Conservation (phyloP, 1,140 invertebrate genomes). For the Zaprionus nigranus region DNA sequence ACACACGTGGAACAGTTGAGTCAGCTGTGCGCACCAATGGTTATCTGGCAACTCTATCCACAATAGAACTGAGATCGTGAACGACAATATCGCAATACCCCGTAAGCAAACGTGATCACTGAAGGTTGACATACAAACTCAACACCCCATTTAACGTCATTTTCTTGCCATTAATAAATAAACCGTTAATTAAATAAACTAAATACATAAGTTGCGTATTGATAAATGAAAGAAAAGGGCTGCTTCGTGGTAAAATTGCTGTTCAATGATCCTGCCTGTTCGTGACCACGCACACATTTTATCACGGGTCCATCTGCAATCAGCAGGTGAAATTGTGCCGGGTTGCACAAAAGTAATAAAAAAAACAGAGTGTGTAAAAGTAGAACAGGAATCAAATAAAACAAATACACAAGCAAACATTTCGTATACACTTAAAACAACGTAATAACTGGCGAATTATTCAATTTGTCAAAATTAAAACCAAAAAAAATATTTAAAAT, state of each 20-base stretch:
- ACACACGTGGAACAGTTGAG: conserved; percentile 30
- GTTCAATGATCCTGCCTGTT: background rate
- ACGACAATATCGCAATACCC: background rate
- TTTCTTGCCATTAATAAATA: background rate
- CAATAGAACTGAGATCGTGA: conserved; percentile 24
- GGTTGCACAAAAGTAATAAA: conserved; percentile 21
- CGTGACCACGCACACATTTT: background rate
- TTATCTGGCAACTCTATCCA: conserved; percentile 20
- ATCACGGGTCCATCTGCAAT: conserved; percentile 35
- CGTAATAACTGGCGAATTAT: conserved; percentile 23
- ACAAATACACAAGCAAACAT: conserved; percentile 19
- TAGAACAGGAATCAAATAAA: conserved; percentile 13
- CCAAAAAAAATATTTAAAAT: conserved; percentile 14
- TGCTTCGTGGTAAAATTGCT: background rate
- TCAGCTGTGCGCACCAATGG: conserved; percentile 19
- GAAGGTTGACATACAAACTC: background rate
- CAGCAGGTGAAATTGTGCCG: conserved; percentile 50
- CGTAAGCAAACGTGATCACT: background rate
- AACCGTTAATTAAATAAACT: background rate
- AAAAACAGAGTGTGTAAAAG: conserved; percentile 22
- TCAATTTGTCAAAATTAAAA: conserved; percentile 25
- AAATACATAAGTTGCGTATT: background rate
- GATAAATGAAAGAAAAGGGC: background rate
- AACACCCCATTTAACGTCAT: background rate
- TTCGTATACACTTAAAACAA: conserved; percentile 14